These are phyloP conservation scores for Meda fulgida DNA, from an alignment of 2,797 vertebrate species.

Conservation along the genomic window DNA sequence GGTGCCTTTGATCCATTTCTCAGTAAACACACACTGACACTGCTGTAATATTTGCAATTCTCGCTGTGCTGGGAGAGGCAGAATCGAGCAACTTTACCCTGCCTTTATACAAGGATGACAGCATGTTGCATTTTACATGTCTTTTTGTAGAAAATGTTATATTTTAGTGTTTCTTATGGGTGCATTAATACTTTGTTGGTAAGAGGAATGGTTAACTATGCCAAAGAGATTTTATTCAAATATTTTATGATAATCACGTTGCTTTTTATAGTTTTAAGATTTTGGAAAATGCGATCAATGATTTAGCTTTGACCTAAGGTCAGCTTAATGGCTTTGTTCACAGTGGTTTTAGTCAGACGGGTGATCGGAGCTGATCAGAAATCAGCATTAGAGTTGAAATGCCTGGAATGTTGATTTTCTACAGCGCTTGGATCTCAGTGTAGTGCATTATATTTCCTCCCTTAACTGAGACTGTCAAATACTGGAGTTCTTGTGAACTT, in stretches of 20 bases:
- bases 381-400: not conserved
- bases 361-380: not conserved
- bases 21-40: slow-evolving; percentile 61
- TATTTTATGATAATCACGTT: slow-evolving; percentile 75
- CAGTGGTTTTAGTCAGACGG: slow-evolving; percentile 36
- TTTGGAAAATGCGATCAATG: slow-evolving; percentile 40
- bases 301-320: slow-evolving; percentile 35
- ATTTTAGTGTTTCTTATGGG: slow-evolving; percentile 72
- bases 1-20: slow-evolving; percentile 42
- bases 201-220: slow-evolving; percentile 66
- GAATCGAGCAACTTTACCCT: slow-evolving; percentile 74
- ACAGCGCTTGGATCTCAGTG: not conserved
- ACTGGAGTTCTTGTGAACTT: not conserved
- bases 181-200: slow-evolving; percentile 69
- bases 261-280: slow-evolving; percentile 66
- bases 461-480: not conserved
- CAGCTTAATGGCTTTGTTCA: slow-evolving; percentile 53
- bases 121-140: slow-evolving; percentile 64
- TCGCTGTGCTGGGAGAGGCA: slow-evolving; percentile 72
- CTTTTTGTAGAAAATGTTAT: slow-evolving; percentile 72
- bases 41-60: slow-evolving; percentile 79
- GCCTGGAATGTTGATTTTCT: not conserved
- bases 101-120: slow-evolving; percentile 73
- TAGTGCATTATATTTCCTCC: not conserved
- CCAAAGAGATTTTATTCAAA: slow-evolving; percentile 83